Conservation (phyloP, 2,113 vertebrate species). For the Edolisoma coerulescens region DNA sequence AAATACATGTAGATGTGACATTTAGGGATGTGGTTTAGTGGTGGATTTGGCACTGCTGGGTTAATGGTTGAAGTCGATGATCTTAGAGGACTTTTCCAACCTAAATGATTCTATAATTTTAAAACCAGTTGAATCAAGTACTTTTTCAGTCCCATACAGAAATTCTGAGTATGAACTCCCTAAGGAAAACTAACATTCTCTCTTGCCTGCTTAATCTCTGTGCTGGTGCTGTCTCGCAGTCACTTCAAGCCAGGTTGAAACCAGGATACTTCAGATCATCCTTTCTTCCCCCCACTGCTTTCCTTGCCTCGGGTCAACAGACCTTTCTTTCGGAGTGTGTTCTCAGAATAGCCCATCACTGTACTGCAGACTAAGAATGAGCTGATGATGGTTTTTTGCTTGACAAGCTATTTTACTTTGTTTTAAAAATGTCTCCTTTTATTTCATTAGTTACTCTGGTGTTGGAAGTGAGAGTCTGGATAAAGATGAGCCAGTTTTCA, state of each 20-base stretch:
- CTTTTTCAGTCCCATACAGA: background rate
- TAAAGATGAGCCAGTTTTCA: background rate
- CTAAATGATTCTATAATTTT: background rate
- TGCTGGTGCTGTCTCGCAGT: background rate
- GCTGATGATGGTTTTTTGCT: background rate
- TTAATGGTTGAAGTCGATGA: rapidly evolving
- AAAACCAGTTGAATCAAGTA: background rate
- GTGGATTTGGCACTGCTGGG: background rate
- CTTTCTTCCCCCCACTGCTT: background rate
- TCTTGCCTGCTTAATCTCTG: background rate
- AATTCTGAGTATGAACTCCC: background rate
- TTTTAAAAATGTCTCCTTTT: background rate
- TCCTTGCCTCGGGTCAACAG: background rate
- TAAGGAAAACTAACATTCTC: background rate
- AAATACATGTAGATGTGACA: background rate
- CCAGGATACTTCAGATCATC: background rate
- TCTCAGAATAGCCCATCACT: background rate
- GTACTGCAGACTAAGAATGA: background rate
- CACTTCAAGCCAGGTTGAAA: background rate
- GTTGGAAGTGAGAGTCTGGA: background rate
- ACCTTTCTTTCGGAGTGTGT: background rate
- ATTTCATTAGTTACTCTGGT: background rate
- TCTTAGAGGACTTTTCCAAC: background rate
- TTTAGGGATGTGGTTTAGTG: background rate
- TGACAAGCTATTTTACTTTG: background rate